Evolutionary conservation across 2,113 vertebrate species (phyloP), one percentile per base, ranked within the genome.

Genomic region (Corythoichthys haematopterus): DNA sequence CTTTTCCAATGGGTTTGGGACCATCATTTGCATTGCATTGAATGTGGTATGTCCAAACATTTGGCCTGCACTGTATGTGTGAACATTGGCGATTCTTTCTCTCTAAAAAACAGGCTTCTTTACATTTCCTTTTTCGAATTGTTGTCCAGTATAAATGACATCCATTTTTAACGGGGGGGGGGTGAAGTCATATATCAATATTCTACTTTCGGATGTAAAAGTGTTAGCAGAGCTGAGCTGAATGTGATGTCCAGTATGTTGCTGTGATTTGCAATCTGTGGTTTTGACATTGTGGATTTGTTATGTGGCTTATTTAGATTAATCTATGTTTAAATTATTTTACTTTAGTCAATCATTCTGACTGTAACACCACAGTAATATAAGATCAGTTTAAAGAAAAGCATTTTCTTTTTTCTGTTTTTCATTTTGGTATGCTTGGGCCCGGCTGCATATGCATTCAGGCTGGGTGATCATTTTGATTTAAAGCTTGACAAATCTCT

Each of bases 301-400:
- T n/a, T 40, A 47, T 52, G 62, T 69, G 28, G 62, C 47, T 37
- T 48, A 50, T 40, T 51, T 56, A 50, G 65, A 12, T 64, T 75
- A 50, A 20, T n/a, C 45, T 58, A 66, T 69, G 6, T 64, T 45
- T 37, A 11, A 35, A 5, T 11, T 47, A 3, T n/a, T 61, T 20
- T 8, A 20, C 37, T 67, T 66, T 40, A 68, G n/a, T n/a, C n/a
- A 16, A 43, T 9, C 38, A 45, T 45, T 20, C 9, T 3, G 3
- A 43, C 16, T n/a, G n/a, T 61, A n/a, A 52, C 15, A 9, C 36
- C 57, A 20, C 20, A 28, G 20, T 3, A 55, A 33, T 28, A 40
- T 28, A 28, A 33, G 20, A 28, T 28, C 20, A 28, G 1, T 28
- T 28, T 28, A 46, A 46, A 59, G 3, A 57, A 40, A 60, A 38